Evolutionary conservation across 2,888 invertebrate genomes (phyloP).

Genomic region (Thera obeliscata): DNA sequence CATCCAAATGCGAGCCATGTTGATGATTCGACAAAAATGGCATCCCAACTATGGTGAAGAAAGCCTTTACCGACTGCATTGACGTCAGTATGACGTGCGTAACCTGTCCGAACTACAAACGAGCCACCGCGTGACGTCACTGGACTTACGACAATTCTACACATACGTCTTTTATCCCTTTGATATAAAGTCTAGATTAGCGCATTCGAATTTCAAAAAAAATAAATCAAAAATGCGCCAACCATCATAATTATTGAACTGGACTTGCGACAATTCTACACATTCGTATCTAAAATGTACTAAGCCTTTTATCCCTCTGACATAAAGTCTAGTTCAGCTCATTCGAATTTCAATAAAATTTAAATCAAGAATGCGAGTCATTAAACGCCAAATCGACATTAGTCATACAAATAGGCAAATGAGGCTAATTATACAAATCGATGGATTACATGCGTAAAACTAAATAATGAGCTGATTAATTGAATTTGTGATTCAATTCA

Average conservation of each 20-base stretch:
- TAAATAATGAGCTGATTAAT: constrained; percentile 13
- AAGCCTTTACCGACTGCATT: constrained; percentile 57
- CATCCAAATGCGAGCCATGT: constrained; percentile 12
- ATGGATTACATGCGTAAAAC: not conserved
- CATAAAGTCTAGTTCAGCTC: constrained; percentile 8
- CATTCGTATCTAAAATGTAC: not conserved
- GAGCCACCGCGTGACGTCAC: constrained; percentile 68
- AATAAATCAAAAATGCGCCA: constrained; percentile 18
- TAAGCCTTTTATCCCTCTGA: not conserved
- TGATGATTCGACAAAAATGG: constrained; percentile 30
- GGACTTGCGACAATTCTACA: constrained; percentile 37
- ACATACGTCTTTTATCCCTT: constrained; percentile 9
- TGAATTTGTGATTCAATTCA: constrained; percentile 2
- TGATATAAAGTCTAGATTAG: constrained; percentile 9
- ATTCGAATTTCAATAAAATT: not conserved
- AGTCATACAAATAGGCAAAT: constrained; percentile 36
- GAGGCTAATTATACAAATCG: constrained; percentile 7
- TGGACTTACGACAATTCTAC: constrained; percentile 38
- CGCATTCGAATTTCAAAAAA: not conserved
- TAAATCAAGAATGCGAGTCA: constrained; percentile 25
- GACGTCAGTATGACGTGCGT: constrained; percentile 70
- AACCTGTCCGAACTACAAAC: constrained; percentile 52
- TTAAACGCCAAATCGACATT: constrained; percentile 28
- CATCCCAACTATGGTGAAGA: constrained; percentile 42
- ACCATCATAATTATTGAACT: constrained; percentile 33